Percentiles rank a stretch among this genome's conserved stretches.
Evolutionary conservation across 2,888 invertebrate species (phyloP).

Genomic region (Coelogynopora nodosa): DNA sequence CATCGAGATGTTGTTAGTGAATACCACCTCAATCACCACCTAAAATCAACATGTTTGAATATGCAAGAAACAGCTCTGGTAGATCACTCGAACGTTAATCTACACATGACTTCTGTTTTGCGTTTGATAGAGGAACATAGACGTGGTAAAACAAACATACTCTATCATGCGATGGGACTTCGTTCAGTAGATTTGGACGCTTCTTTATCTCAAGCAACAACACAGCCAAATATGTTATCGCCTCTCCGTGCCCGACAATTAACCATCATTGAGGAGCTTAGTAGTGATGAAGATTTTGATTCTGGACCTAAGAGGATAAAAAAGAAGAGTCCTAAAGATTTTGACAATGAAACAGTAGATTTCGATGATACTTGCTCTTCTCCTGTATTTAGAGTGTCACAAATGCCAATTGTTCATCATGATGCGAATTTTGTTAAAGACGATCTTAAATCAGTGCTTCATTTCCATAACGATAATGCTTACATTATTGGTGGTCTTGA

Average conservation of each 20-base stretch:
- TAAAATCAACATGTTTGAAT: background rate
- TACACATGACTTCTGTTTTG: constrained; percentile 9
- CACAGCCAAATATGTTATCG: constrained; percentile 3
- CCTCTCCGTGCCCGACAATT: background rate
- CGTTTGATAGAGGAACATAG: constrained; percentile 37
- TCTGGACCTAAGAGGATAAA: background rate
- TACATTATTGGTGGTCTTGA: background rate
- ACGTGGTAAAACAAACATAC: constrained; percentile 36
- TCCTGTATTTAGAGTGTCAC: background rate
- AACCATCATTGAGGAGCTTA: background rate
- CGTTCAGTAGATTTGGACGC: constrained; percentile 38
- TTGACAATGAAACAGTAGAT: background rate
- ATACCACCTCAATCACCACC: background rate
- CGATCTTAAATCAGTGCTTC: background rate
- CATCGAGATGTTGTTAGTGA: background rate
- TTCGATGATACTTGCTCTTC: background rate
- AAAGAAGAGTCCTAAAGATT: background rate
- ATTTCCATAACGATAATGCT: background rate
- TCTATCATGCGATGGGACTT: constrained; percentile 39
- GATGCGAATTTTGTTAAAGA: background rate
- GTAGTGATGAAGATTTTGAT: constrained; percentile 15
- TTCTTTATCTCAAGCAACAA: constrained; percentile 29
- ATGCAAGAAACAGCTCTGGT: background rate
- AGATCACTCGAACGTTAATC: constrained; percentile 5
- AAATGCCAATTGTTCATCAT: background rate